Evolutionary conservation across 2,113 vertebrate genomes (phyloP), one percentile per base, ranked within the genome.

Genomic region (Coryphaenoides rupestris): DNA sequence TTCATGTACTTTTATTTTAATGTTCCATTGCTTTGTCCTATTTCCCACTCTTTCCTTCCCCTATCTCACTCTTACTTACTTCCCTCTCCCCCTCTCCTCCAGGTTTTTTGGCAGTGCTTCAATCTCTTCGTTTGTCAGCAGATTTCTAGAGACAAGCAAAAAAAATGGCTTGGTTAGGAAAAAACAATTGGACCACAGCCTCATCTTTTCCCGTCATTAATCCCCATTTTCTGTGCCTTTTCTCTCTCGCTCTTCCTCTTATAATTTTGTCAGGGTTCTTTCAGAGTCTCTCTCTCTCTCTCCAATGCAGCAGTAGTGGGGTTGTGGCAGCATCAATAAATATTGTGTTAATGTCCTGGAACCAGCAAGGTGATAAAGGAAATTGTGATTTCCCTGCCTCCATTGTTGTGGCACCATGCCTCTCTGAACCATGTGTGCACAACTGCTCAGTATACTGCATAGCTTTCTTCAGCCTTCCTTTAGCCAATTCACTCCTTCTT

Each of bases 281-380:
- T 40, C 9, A 2, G 6, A 40, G 33, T 50, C 13, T 50, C 47
- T 50, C 47, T n/a, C 47, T 16, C n/a, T 17, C 47, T 16, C 15
- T 50, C 2, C n/a, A 50, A 50, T 50, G 47, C 47, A 50, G 47
- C 16, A n/a, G 0, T n/a, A 50, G 47, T n/a, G 17, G 47, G 4
- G 47, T n/a, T 17, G 47, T 50, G 47, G 47, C 47, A 50, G 47
- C 47, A n/a, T 50, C 47, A 50, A 50, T 50, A 50, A 50, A 50
- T 50, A 50, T 50, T 50, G 9, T 50, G 47, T 50, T 50, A 50
- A 50, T 50, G 47, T 50, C n/a, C 47, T 50, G 47, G 47, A 50
- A 50, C 15, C 5, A 50, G 47, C 47, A 50, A 50, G 47, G 16
- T 50, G 47, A 50, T 50, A 50, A 50, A n/a, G 47, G 47, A 50